A percentile compares a stretch with the other conserved stretches of the same genome.
phyloP scores from a whole-genome alignment of 2,113 vertebrate species.

The Corapipo altera region DNA sequence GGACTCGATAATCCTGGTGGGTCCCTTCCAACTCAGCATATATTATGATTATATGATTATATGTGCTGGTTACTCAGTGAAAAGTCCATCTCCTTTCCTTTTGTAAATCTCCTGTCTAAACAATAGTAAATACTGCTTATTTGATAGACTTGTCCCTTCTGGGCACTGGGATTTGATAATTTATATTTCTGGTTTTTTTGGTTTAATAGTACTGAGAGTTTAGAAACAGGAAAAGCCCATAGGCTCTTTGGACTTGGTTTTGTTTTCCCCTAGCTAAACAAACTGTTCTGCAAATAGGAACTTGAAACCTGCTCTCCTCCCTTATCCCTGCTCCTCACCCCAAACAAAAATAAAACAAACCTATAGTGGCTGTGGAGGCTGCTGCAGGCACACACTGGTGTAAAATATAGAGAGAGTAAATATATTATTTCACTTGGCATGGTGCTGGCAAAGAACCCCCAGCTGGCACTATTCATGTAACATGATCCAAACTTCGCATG shows the following conservation, averaged over 20 bases:
- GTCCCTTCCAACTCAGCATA: background rate
- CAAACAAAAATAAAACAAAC: constrained; percentile 79
- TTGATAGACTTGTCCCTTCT: constrained; percentile 71
- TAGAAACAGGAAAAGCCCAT: constrained; percentile 82
- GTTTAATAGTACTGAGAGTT: constrained; percentile 83
- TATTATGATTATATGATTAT: background rate
- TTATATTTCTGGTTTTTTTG: constrained; percentile 77
- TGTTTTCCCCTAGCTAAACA: constrained; percentile 75
- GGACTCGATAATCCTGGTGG: background rate
- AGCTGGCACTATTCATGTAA: constrained; percentile 93
- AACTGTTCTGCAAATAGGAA: constrained; percentile 77
- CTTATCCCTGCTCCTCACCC: constrained; percentile 80
- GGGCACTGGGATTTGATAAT: constrained; percentile 77
- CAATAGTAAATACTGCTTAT: constrained; percentile 80
- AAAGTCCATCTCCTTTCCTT: constrained; percentile 63
- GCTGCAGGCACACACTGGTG: constrained; percentile 99
- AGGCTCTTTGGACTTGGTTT: constrained; percentile 84
- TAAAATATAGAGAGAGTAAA: constrained; percentile 90
- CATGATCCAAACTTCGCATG: constrained; percentile 94
- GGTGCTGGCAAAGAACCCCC: constrained; percentile 87
- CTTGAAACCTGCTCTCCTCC: constrained; percentile 82
- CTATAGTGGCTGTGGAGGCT: constrained; percentile 87
- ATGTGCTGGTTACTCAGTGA: constrained; percentile 64
- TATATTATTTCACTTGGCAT: constrained; percentile 94
- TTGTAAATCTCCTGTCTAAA: constrained; percentile 66